These are phyloP conservation scores for Plectropomus leopardus DNA, from an alignment of 2,113 vertebrate species.

Conservation along the genomic window DNA sequence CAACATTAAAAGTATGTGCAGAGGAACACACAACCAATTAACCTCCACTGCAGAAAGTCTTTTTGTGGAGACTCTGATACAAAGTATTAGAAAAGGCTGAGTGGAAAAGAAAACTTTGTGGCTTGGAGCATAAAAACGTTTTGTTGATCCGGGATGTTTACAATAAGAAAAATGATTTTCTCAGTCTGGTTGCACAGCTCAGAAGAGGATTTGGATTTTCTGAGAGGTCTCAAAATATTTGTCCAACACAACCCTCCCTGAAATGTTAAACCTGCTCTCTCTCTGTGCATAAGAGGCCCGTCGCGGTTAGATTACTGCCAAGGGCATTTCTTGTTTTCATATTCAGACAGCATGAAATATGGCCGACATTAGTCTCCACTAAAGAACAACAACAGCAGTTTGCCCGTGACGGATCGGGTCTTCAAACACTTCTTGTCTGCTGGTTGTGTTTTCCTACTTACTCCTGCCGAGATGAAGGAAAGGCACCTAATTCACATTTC, in stretches of 20 bases:
- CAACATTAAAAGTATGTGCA: not conserved
- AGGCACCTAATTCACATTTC: conserved; percentile 21
- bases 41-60: not conserved
- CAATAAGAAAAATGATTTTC: conserved; percentile 21
- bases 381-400: conserved; percentile 53
- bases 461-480: not conserved
- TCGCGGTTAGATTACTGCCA: conserved; percentile 19
- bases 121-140: conserved; percentile 4
- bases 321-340: conserved; percentile 59
- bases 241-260: conserved; percentile 11
- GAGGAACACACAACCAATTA: not conserved
- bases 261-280: conserved; percentile 42
- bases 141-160: conserved; percentile 9
- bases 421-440: conserved; percentile 46
- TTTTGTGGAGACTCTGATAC: not conserved
- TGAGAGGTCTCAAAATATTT: conserved; percentile 39
- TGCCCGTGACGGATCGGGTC: conserved; percentile 42
- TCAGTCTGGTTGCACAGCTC: conserved; percentile 9
- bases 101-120: conserved; percentile 3
- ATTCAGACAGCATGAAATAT: conserved; percentile 63
- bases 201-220: conserved; percentile 35
- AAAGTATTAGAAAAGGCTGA: not conserved
- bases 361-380: conserved; percentile 43
- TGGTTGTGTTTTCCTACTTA: conserved; percentile 14
- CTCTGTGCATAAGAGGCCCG: not conserved